phyloP scores from a whole-genome alignment of 2,797 vertebrate species.

The Gymnoscopelus microlampas region DNA sequence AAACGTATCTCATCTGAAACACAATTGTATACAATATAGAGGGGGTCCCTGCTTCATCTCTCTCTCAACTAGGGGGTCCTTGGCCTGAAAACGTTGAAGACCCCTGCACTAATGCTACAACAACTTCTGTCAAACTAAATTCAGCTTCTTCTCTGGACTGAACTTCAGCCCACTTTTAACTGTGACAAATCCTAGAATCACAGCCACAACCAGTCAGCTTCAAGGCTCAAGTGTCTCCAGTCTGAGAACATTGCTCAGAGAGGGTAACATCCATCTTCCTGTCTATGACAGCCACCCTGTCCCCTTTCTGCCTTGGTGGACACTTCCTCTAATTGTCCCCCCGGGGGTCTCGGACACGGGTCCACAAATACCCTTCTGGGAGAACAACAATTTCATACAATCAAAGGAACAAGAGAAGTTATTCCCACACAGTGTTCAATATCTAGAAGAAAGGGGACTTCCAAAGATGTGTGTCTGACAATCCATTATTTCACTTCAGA shows the following conservation, averaged over 20 bases:
- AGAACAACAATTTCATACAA: constrained; percentile 15
- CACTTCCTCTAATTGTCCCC: constrained; percentile 67
- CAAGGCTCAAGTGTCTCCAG: constrained; percentile 8
- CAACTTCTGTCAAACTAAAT: neutral
- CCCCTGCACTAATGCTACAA: neutral
- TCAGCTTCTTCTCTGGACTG: neutral
- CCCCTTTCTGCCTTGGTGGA: constrained; percentile 20
- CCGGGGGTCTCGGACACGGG: constrained; percentile 25
- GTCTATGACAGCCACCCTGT: constrained; percentile 24
- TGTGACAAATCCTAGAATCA: neutral
- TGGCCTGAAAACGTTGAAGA: too few species aligned
- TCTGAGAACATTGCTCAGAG: constrained; percentile 32
- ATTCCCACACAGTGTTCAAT: neutral
- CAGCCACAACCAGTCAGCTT: neutral
- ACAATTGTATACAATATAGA: too few species aligned
- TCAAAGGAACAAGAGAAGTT: constrained; percentile 18
- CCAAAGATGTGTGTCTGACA: neutral
- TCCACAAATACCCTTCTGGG: neutral
- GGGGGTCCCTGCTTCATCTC: too few species aligned
- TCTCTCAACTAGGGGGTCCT: too few species aligned
- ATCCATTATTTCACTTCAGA: too few species aligned
- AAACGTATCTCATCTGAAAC: too few species aligned
- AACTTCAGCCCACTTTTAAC: neutral
- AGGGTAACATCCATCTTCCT: constrained; percentile 55
- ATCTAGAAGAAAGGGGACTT: neutral